Evolutionary conservation across 2,113 vertebrate genomes (phyloP), one percentile per base, ranked within the genome.

Genomic region (Pionites leucogaster): DNA sequence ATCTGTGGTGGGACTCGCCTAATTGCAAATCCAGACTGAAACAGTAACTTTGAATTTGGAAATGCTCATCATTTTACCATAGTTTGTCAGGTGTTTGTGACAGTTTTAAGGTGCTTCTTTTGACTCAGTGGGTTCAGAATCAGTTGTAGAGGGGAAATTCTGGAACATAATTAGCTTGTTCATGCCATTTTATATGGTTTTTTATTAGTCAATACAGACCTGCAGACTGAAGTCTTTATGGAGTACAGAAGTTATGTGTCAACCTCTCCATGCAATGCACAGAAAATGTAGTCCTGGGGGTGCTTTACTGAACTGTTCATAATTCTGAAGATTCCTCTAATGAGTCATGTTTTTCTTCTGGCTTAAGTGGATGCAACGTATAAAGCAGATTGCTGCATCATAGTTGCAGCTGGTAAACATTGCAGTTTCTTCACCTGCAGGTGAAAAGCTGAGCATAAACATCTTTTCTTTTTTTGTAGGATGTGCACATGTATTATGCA

Each of bases 11-110:
- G 74, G 44, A 57, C 46, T 96, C 76, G 84, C 89, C 88, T 95
- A 94, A 90, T 91, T 94, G 55, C 49, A 97, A 96, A 96, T 95
- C 55, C 65, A 91, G 92, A 95, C 64, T 65, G 90, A 86, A 96
- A 92, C 46, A 74, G 19, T 90, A 72, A n/a, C 27, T 84, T 87
- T 17, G 35, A 81, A 96, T 91, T 77, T 81, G 41, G 95, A 96
- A 96, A 95, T 64, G 18, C 9, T 92, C 50, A 33, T 16, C 12
- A 18, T 93, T 97, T 91, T 41, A 60, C 79, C 11, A 31, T 67
- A 79, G 2, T 18, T 59, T 53, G 17, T 84, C 60, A 59, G 72
- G 59, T 57, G 17, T 22, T 62, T 86, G 47, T 41, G 42, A 67
- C 60, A 80, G 89, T 76, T 88, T 87, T 79, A 95, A 96, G 67